A percentile compares a stretch with the other conserved stretches of the same genome.
Evolutionary conservation across 2,113 vertebrate species (phyloP).

Genomic region (Formicarius rufipectus): DNA sequence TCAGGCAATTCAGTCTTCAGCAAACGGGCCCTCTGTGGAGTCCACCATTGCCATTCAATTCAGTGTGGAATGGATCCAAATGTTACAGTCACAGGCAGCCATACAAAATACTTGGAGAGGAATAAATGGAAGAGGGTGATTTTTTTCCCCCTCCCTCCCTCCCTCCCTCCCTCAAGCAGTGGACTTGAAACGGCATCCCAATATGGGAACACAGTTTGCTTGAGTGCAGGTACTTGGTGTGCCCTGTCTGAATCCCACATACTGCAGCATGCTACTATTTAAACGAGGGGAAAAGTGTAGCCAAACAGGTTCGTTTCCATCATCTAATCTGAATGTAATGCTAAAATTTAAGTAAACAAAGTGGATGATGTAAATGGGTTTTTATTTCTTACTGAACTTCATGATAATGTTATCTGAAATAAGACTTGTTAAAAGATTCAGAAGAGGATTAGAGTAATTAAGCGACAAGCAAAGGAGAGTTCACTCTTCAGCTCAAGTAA

Average conservation of each 20-base stretch:
- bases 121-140: neutral
- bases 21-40: rapidly evolving
- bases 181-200: neutral
- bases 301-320: neutral
- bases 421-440: neutral
- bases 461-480: neutral
- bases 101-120: neutral
- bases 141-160: too few species aligned
- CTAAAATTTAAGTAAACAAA: neutral
- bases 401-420: neutral
- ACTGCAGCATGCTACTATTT: neutral
- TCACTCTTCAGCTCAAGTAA: neutral
- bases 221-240: neutral
- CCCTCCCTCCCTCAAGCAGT: neutral
- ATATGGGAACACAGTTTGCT: neutral
- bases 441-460: neutral
- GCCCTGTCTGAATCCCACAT: neutral
- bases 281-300: neutral
- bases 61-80: neutral
- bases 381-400: neutral
- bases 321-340: neutral
- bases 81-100: neutral
- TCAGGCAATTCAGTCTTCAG: neutral
- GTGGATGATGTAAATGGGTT: neutral
- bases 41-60: neutral